A percentile compares a stretch with the other conserved stretches of the same genome.
phyloP scores from a whole-genome alignment of 2,113 vertebrate genomes.

The Promerops cafer region DNA sequence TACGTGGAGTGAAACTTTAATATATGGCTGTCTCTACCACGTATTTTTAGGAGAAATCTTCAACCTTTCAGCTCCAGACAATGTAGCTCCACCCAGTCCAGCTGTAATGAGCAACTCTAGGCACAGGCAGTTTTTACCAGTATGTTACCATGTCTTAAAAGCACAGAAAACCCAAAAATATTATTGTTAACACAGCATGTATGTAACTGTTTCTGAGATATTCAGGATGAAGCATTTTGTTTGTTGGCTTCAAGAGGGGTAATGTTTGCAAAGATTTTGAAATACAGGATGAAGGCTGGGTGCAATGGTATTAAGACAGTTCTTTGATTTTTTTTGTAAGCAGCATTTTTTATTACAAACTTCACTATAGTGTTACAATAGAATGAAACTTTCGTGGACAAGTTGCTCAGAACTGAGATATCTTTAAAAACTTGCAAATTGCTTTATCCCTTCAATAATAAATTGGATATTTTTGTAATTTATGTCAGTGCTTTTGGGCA shows the following conservation, averaged over 20 bases:
- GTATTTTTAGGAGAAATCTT: slow-evolving; percentile 12
- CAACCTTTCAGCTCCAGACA: slow-evolving; percentile 12
- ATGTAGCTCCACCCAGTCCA: background rate
- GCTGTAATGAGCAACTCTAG: background rate
- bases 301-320: background rate
- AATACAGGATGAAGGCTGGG: background rate
- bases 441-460: background rate
- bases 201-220: background rate
- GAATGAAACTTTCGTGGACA: background rate
- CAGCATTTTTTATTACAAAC: background rate
- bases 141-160: background rate
- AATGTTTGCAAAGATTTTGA: background rate
- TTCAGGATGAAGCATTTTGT: background rate
- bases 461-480: background rate
- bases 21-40: background rate
- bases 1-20: slow-evolving; percentile 53
- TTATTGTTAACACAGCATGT: background rate
- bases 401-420: background rate
- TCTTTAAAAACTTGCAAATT: background rate
- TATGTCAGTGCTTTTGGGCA: background rate
- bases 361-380: background rate
- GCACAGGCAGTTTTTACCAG: background rate
- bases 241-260: background rate
- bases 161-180: background rate
- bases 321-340: background rate